These are phyloP conservation scores for pig (Sus scrofa) DNA, from an alignment of 2,113 vertebrate species.

Conservation along the genomic window DNA sequence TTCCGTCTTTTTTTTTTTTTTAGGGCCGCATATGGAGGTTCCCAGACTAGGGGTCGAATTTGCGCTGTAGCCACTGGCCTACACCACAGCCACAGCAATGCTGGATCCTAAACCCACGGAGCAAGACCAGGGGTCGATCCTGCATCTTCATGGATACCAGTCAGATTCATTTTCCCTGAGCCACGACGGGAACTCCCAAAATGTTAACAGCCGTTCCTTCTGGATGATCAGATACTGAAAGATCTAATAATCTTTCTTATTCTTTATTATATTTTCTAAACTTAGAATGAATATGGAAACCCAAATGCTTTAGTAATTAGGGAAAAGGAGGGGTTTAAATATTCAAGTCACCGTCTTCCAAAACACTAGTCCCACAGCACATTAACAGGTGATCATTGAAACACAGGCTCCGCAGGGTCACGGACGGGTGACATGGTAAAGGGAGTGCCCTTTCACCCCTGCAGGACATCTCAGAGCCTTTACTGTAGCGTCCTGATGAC, in stretches of 20 bases:
- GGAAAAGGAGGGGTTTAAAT: not conserved
- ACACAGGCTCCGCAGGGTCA: not conserved
- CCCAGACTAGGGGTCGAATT: too few species aligned
- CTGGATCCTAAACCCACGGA: too few species aligned
- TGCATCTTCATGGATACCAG: too few species aligned
- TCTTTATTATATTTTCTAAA: not conserved
- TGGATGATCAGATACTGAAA: not conserved
- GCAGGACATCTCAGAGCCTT: not conserved
- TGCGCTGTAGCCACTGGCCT: too few species aligned
- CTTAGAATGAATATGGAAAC: not conserved
- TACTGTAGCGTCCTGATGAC: rapidly evolving
- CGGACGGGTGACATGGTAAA: too few species aligned
- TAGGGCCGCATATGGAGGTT: too few species aligned
- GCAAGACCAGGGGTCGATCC: too few species aligned
- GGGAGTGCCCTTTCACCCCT: not conserved
- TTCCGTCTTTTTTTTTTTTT: too few species aligned
- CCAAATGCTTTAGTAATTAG: not conserved
- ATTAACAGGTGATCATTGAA: not conserved
- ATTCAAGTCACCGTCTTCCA: not conserved
- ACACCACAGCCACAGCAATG: too few species aligned
- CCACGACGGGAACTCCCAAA: not conserved
- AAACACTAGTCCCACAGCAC: rapidly evolving
- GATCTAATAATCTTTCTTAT: not conserved
- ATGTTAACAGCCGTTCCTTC: not conserved
- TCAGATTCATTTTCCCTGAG: too few species aligned